Evolutionary conservation across 2,797 vertebrate species (phyloP).

Genomic region (Synaphobranchus kaupii): DNA sequence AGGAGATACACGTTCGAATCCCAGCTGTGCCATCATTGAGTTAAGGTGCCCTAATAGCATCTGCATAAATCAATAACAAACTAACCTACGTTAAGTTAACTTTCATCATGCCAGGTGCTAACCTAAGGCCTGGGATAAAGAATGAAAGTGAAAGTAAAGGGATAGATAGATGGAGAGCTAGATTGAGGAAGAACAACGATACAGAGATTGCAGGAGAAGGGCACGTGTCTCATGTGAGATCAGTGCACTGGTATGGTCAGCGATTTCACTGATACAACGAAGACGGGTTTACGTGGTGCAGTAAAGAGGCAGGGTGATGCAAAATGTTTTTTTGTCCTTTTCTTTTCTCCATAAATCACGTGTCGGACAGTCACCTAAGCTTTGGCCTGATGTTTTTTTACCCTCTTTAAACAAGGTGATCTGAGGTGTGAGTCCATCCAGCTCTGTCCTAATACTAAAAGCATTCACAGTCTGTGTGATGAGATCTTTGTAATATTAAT

Average conservation of each 20-base stretch:
- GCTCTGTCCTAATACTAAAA: constrained; percentile 76
- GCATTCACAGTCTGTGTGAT: constrained; percentile 90
- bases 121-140: neutral
- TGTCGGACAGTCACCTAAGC: neutral
- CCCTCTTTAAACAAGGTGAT: neutral
- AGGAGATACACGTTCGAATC: neutral
- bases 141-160: neutral
- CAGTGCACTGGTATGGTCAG: neutral
- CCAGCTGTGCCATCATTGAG: neutral
- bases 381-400: neutral
- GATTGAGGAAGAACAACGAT: neutral
- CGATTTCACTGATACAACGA: neutral
- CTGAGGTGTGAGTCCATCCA: constrained; percentile 78
- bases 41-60: neutral
- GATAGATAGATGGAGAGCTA: neutral
- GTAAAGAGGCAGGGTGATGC: too few species aligned
- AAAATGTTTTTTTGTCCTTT: neutral
- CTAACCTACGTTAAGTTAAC: neutral
- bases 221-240: neutral
- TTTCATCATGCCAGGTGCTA: neutral
- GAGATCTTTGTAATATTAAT: constrained; percentile 95
- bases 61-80: neutral
- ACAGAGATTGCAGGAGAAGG: neutral
- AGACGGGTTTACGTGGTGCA: neutral
- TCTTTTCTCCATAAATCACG: neutral